Evolutionary conservation across 2,888 invertebrate genomes (phyloP).

Genomic region (Onthophagus sagittarius): DNA sequence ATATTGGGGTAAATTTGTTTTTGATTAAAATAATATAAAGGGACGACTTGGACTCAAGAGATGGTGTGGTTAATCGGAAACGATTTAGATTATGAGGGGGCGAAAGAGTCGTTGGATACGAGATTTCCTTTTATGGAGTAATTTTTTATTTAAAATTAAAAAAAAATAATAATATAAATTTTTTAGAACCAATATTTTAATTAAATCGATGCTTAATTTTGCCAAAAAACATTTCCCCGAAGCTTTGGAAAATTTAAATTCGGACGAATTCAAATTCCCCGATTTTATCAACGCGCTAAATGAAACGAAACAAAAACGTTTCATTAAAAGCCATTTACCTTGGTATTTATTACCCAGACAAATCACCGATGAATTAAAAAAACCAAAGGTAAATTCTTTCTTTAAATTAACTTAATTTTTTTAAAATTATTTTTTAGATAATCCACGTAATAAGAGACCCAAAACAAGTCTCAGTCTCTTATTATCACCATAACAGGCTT

Average conservation of each 20-base stretch:
- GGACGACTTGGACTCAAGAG: slow-evolving; percentile 72
- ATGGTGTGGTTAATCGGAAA: slow-evolving; percentile 63
- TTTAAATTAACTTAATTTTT: no score
- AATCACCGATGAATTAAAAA: slow-evolving; percentile 35
- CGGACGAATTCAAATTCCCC: background rate
- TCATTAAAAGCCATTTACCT: slow-evolving; percentile 29
- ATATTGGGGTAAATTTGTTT: background rate
- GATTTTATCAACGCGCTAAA: slow-evolving; percentile 8
- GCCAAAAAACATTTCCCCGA: no score
- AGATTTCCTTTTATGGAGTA: slow-evolving; percentile 72
- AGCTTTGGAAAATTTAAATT: slow-evolving; percentile 11
- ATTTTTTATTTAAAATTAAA: slow-evolving; percentile 41
- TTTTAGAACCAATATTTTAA: slow-evolving; percentile 14
- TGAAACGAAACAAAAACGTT: slow-evolving; percentile 13
- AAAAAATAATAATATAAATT: background rate
- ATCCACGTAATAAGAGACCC: slow-evolving; percentile 28
- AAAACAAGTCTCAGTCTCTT: slow-evolving; percentile 27
- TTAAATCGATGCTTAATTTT: no score
- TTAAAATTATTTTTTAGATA: slow-evolving; percentile 18
- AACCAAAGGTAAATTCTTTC: no score
- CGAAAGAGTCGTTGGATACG: slow-evolving; percentile 52
- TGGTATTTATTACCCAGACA: slow-evolving; percentile 28
- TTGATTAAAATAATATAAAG: slow-evolving; percentile 38
- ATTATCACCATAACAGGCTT: slow-evolving; percentile 25
- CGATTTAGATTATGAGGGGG: slow-evolving; percentile 55